A percentile compares a stretch with the other conserved stretches of the same genome.
phyloP scores from a whole-genome alignment of 2,113 vertebrate genomes.

The Pseudorasbora parva region DNA sequence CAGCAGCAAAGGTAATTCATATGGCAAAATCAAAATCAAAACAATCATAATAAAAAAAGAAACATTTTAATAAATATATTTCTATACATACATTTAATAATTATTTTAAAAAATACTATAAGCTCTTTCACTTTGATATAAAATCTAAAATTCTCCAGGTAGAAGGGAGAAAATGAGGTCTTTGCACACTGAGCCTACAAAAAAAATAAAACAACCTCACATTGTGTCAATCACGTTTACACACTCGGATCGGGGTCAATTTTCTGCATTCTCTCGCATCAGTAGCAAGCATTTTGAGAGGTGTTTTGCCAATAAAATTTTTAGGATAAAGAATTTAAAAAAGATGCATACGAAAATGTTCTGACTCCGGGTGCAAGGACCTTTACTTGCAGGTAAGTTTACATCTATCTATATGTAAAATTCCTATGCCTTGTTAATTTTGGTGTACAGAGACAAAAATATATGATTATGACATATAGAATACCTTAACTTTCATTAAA shows the following conservation, averaged over 20 bases:
- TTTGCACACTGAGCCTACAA: too few relatives aligned
- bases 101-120: background rate
- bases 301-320: too few relatives aligned
- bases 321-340: too few relatives aligned
- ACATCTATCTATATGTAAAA: background rate
- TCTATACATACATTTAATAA: background rate
- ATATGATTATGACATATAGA: background rate
- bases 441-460: background rate
- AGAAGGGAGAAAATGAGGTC: background rate
- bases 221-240: too few relatives aligned
- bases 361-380: too few relatives aligned
- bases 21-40: background rate
- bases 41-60: background rate
- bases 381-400: background rate
- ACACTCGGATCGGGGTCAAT: too few relatives aligned
- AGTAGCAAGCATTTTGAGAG: too few relatives aligned
- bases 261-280: too few relatives aligned
- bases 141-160: background rate
- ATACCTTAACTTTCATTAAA: background rate
- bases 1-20: background rate
- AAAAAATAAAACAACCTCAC: too few relatives aligned
- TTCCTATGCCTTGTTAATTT: background rate
- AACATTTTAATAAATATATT: background rate
- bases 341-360: too few relatives aligned
- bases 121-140: background rate